Evolutionary conservation across 2,113 vertebrate genomes (phyloP).

Genomic region (Xiphophorus hellerii): DNA sequence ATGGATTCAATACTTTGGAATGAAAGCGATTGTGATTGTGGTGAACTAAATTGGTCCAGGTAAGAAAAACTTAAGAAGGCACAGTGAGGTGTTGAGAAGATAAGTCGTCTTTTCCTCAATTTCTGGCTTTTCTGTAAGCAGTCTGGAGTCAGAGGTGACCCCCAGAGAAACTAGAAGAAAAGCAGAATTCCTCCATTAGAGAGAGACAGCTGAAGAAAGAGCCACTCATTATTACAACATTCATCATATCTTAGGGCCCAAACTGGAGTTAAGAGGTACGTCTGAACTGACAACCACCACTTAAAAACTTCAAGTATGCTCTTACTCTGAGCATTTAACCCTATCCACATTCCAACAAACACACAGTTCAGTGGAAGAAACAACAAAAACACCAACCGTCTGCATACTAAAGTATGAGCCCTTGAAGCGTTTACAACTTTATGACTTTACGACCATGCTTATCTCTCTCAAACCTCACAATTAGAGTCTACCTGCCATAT

Average conservation of each 20-base stretch:
- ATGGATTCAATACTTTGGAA: too few relatives aligned
- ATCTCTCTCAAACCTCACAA: constrained; percentile 45
- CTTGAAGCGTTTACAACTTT: constrained; percentile 31
- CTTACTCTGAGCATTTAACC: constrained; percentile 31
- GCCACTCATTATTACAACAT: constrained; percentile 59
- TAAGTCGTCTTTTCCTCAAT: background rate
- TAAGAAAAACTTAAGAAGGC: too few relatives aligned
- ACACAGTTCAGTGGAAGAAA: constrained; percentile 4
- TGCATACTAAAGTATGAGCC: constrained; percentile 13
- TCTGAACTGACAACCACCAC: constrained; percentile 63
- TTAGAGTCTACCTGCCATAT: constrained; percentile 64
- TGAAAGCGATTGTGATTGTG: too few relatives aligned
- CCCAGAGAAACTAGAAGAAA: constrained; percentile 5
- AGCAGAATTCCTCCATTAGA: constrained; percentile 36
- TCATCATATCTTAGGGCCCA: constrained; percentile 44
- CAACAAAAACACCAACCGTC: constrained; percentile 34
- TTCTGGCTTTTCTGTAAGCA: background rate
- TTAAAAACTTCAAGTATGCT: constrained; percentile 62
- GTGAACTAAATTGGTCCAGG: too few relatives aligned
- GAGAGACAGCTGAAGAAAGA: constrained; percentile 28
- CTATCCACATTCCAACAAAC: constrained; percentile 37
- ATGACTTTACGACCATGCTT: constrained; percentile 56
- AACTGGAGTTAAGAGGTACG: constrained; percentile 47
- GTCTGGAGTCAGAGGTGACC: constrained; percentile 21
- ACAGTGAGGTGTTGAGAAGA: constrained; percentile 18